Evolutionary conservation across 2,888 invertebrate genomes (phyloP), one percentile per base, ranked within the genome.

Genomic region (Lapara coniferarum): DNA sequence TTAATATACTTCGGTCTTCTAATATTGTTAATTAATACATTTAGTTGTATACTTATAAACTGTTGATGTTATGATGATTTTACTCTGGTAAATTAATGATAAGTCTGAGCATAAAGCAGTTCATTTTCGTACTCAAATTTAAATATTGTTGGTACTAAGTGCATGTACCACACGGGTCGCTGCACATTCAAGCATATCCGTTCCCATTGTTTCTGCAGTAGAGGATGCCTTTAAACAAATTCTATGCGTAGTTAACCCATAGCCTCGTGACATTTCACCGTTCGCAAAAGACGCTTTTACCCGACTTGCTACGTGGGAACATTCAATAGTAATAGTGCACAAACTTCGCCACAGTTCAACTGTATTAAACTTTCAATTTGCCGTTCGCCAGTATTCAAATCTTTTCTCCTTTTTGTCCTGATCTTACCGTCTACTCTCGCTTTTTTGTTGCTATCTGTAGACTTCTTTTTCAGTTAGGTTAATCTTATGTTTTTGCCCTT

Each of bases 231-330:
- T 51, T 10, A 44, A 7, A 56, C 30, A 51, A 66, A 49, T 30
- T 57, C 10, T 46, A 55, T 14, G 10, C 75, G 75, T 73, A 77
- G 77, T 81, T 84, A 79, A 85, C 84, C 84, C 49, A 71, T 82
- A 81, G 76, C 77, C 81, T 76, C 77, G 77, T 85, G 86, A 82
- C 85, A 86, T 86, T 87, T 81, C 70, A 74, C 77, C 67, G 71
- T 74, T 73, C 73, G 75, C 74, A 75, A 80, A 80, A 75, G 77
- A 77, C 75, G 75, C 78, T 76, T 76, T 78, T 75, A 76, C 78
- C 78, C 57, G 69, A 70, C 73, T 68, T 68, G 68, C 71, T 73
- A 68, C 79, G 80, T 85, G 83, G 78, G 83, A 83, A 82, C 74
- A 77, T 77, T 63, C 66, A 56, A 59, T 73, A 71, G 70, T 71